Base-by-base conservation (phyloP, 1,140 invertebrate species). In the Euwallacea fornicatus region DNA sequence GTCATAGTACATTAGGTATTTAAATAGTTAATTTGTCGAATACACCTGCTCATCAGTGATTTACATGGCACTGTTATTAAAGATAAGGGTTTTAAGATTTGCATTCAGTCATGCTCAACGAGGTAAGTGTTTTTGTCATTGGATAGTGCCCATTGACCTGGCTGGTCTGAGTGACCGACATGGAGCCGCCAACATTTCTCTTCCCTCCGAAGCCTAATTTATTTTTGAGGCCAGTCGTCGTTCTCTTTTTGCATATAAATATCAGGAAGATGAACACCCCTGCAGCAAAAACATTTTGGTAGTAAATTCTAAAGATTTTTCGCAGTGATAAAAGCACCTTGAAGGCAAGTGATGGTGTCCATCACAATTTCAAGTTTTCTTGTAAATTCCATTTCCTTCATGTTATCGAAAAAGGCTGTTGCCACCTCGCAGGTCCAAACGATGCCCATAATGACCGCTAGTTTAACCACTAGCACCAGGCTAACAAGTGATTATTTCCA, bases 391-490 rank as follows among this genome's bases (percentile, higher is more conserved):
- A 71, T 68, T 2, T 66, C 21, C 2, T 42, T 56, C 67, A 74
- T 66, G 42, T 75, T 64, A 11, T 7, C 6, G 11, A 75, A 73
- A 44, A 76, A 73, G 7, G 66, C 79, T 0, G 85, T 82, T 0
- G 85, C 42, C 0, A 85, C 79, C 73, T 88, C 87, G 2, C 84
- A 78, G 0, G 81, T 77, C 85, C 86, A 88, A 0, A 82, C 80
- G 6, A 88, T 82, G 41, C 88, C 87, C 87, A 88, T 88, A 0
- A 87, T 83, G 9, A 88, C 62, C 72, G 87, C 87, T 6, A 89
- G 73, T 76, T 88, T 88, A 2, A 85, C 58, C 64, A 86, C 85
- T 74, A 88, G 81, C 10, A 83, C 73, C 42, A 88, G 83, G 68
- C 87, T 89, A 46, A 11, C 42, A 42, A 60, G 3, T 13, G 2